Evolutionary conservation across 2,888 invertebrate species (phyloP).

Genomic region (Ornithoptera priamus): DNA sequence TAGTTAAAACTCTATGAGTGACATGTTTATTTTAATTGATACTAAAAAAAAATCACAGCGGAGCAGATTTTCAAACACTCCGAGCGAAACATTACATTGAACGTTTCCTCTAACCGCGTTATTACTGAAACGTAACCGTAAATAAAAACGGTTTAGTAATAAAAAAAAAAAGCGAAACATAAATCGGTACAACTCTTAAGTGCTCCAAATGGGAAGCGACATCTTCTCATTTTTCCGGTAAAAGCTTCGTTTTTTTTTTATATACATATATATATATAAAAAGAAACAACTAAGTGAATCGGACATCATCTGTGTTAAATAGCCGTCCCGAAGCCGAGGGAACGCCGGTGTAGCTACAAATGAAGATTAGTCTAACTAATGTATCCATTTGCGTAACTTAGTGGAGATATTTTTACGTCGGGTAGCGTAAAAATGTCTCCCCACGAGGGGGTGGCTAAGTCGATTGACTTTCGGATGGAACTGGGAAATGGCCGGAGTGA

Average conservation of each 20-base stretch:
- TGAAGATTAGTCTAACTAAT: slow-evolving; percentile 68
- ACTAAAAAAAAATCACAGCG: not conserved
- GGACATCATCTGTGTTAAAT: slow-evolving; percentile 51
- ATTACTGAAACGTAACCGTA: slow-evolving; percentile 52
- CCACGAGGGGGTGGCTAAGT: slow-evolving; percentile 7
- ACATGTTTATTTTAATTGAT: slow-evolving; percentile 5
- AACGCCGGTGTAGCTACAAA: slow-evolving; percentile 53
- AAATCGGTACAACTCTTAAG: slow-evolving; percentile 49
- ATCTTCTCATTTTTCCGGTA: slow-evolving; percentile 63
- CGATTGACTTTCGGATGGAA: slow-evolving; percentile 18
- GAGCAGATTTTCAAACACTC: not conserved
- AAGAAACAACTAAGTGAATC: slow-evolving; percentile 51
- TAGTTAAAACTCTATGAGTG: not conserved
- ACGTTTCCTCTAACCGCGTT: slow-evolving; percentile 53
- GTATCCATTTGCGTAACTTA: slow-evolving; percentile 58
- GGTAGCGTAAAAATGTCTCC: slow-evolving; percentile 39
- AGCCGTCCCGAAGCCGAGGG: slow-evolving; percentile 43
- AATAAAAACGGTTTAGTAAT: slow-evolving; percentile 44
- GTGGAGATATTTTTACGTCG: slow-evolving; percentile 44
- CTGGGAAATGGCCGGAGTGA: slow-evolving; percentile 3
- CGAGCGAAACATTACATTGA: slow-evolving; percentile 45
- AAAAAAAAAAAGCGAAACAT: slow-evolving; percentile 27
- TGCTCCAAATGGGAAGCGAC: slow-evolving; percentile 64
- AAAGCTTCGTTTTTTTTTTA: slow-evolving; percentile 48
- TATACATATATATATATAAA: slow-evolving; percentile 37